These are phyloP conservation scores for Nymphalis io DNA, from an alignment of 1,140 invertebrate species.

Conservation along the genomic window DNA sequence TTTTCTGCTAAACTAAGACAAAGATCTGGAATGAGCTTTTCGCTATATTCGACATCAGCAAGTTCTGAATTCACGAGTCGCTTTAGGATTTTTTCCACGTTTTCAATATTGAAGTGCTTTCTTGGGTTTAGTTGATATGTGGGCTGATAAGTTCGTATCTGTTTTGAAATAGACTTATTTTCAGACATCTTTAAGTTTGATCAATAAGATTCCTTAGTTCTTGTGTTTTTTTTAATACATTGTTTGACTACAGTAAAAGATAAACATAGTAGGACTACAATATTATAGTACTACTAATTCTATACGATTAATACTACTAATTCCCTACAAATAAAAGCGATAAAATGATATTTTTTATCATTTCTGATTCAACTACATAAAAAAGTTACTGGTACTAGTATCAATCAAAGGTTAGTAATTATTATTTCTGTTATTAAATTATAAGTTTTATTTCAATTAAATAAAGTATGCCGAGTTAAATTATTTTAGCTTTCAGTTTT, in stretches of 20 bases:
- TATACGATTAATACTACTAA: too few species aligned
- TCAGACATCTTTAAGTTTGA: slow-evolving; percentile 58
- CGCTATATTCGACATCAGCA: slow-evolving; percentile 73
- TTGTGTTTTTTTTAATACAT: not conserved
- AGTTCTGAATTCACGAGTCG: slow-evolving; percentile 67
- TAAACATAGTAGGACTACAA: not conserved
- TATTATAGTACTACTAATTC: too few species aligned
- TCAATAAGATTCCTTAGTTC: slow-evolving; percentile 46
- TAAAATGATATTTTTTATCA: too few species aligned
- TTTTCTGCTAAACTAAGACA: slow-evolving; percentile 63
- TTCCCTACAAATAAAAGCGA: too few species aligned
- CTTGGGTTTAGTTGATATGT: slow-evolving; percentile 71
- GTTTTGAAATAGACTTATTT: slow-evolving; percentile 53
- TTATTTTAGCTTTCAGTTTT: too few species aligned
- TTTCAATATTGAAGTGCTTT: slow-evolving; percentile 65
- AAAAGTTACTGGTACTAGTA: not conserved
- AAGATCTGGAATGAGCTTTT: slow-evolving; percentile 69
- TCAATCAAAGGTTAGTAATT: too few species aligned
- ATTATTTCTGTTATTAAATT: too few species aligned
- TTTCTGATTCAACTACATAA: too few species aligned
- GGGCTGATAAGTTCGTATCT: slow-evolving; percentile 73
- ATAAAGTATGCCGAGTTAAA: too few species aligned
- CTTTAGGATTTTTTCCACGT: slow-evolving; percentile 64
- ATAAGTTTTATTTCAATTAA: too few species aligned
- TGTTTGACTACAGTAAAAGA: not conserved